Conservation (phyloP, 64 coral and sea anemone species). For the Stylophora pistillata region DNA sequence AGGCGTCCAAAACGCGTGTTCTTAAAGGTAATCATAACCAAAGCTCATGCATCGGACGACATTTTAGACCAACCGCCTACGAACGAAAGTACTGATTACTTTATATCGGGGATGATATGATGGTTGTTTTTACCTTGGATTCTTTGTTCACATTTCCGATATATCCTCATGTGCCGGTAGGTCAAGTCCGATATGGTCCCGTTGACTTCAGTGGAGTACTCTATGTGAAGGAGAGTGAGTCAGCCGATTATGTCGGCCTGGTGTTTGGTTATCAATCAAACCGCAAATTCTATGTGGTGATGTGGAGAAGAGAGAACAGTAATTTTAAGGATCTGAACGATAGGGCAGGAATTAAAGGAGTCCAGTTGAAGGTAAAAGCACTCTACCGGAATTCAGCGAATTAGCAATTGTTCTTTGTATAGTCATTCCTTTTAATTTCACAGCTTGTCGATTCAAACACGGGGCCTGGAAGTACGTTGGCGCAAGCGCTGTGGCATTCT, state of each 20-base stretch:
- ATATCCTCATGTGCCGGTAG: neutral
- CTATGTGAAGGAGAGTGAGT: conserved; percentile 62
- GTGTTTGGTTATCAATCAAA: conserved; percentile 85
- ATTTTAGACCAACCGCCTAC: too few relatives aligned
- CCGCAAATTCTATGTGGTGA: conserved; percentile 75
- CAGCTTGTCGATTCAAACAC: conserved; percentile 62
- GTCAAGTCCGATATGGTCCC: conserved; percentile 52
- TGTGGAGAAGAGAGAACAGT: conserved; percentile 79
- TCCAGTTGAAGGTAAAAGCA: conserved; percentile 57
- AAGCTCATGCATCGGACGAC: too few relatives aligned
- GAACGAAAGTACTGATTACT: too few relatives aligned
- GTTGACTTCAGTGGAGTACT: conserved; percentile 70
- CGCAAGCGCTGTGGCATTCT: conserved; percentile 79
- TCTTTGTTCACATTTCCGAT: too few relatives aligned
- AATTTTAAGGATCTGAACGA: conserved; percentile 54
- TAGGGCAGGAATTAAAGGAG: conserved; percentile 63
- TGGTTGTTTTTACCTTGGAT: too few relatives aligned
- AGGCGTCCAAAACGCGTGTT: too few relatives aligned
- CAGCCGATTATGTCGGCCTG: conserved; percentile 69
- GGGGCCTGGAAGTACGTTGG: conserved; percentile 48
- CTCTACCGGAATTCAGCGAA: neutral
- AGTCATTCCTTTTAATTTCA: neutral
- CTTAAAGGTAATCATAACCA: too few relatives aligned
- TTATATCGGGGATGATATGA: too few relatives aligned
- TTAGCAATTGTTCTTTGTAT: neutral